A percentile compares a stretch with the other conserved stretches of the same genome.
These are phyloP conservation scores for Rhodinocichla rosea DNA, from an alignment of 2,113 vertebrate genomes.

Conservation along the genomic window DNA sequence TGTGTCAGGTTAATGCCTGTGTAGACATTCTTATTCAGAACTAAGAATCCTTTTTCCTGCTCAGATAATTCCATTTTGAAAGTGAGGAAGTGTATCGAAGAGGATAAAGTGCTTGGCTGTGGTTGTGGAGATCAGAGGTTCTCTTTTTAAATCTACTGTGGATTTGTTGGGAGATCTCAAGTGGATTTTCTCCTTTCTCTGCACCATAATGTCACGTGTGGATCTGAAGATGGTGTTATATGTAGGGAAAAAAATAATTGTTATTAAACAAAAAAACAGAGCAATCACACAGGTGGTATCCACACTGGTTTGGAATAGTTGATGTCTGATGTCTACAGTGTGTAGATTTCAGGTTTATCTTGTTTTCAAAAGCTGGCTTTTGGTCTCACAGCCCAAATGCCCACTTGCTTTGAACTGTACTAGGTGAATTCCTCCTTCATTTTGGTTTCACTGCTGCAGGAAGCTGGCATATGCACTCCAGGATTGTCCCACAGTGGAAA, in stretches of 20 bases:
- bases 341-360: background rate
- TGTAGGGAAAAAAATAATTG: background rate
- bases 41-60: conserved; percentile 52
- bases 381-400: background rate
- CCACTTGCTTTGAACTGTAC: background rate
- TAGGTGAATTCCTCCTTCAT: background rate
- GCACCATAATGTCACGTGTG: background rate
- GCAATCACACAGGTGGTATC: background rate
- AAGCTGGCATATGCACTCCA: background rate
- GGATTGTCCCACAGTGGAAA: background rate
- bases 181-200: background rate
- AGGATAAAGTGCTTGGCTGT: conserved; percentile 59
- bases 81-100: conserved; percentile 43
- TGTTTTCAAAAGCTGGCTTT: background rate
- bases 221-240: background rate
- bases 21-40: background rate
- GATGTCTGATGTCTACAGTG: background rate
- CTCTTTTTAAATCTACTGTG: background rate
- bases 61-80: conserved; percentile 45
- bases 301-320: background rate
- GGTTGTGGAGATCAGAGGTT: conserved; percentile 32
- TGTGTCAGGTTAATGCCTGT: background rate
- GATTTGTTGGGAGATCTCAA: conserved; percentile 3
- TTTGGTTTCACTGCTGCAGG: background rate
- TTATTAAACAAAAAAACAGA: background rate